Conservation (phyloP, 2,797 vertebrate species). For the Malacoraja senta region DNA sequence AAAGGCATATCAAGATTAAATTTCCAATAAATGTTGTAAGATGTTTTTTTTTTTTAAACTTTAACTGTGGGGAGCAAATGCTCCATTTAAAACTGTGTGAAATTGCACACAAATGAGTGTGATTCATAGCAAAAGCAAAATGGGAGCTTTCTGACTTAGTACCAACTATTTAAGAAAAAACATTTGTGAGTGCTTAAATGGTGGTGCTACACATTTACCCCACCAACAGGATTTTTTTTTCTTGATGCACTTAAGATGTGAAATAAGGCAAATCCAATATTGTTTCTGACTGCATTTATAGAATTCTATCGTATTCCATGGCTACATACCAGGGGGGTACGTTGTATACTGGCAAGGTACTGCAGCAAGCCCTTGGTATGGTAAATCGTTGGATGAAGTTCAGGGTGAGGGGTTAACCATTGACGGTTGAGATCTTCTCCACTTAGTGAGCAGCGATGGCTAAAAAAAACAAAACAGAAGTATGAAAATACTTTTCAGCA, state of each 20-base stretch:
- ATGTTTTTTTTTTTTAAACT: not conserved
- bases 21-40: not conserved
- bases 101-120: not conserved
- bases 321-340: slow-evolving; percentile 78
- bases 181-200: not conserved
- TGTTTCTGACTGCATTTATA: not conserved
- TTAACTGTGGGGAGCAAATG: not conserved
- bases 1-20: not conserved
- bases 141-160: not conserved
- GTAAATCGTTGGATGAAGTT: slow-evolving; percentile 95
- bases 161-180: not conserved
- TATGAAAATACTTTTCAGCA: not conserved
- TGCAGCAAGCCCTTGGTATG: slow-evolving; percentile 93
- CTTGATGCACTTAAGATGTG: not conserved
- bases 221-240: not conserved
- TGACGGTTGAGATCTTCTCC: slow-evolving; percentile 97
- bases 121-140: not conserved
- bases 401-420: slow-evolving; percentile 86
- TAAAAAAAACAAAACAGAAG: slow-evolving; percentile 54
- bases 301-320: too few relatives aligned
- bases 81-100: not conserved
- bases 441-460: slow-evolving; percentile 95
- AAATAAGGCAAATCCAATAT: not conserved
- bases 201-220: not conserved
- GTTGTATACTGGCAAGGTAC: slow-evolving; percentile 85